Conservation (phyloP, 1,140 invertebrate species). For the Drosophila ananassae region DNA sequence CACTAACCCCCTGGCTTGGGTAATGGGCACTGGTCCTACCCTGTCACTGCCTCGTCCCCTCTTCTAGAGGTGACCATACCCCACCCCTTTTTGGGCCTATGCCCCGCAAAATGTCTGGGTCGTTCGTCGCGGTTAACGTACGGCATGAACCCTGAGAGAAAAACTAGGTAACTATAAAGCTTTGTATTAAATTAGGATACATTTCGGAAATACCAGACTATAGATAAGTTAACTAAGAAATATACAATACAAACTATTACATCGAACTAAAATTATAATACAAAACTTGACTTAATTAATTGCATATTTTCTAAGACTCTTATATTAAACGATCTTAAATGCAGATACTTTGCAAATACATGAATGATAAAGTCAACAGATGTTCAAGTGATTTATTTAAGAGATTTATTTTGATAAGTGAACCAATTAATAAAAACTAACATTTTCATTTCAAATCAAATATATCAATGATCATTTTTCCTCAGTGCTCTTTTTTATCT, state of each 20-base stretch:
- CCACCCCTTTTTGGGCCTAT: slow-evolving; percentile 30
- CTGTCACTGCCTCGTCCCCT: neutral
- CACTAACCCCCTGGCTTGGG: slow-evolving; percentile 34
- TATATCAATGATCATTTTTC: neutral
- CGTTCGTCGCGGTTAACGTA: slow-evolving; percentile 75
- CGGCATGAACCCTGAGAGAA: slow-evolving; percentile 23
- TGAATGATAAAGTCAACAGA: neutral
- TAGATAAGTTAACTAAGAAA: neutral
- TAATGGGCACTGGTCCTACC: neutral
- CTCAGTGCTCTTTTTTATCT: slow-evolving; percentile 55
- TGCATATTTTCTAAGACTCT: neutral
- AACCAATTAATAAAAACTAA: neutral
- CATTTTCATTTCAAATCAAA: neutral
- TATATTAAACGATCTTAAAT: neutral
- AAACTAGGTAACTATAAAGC: neutral
- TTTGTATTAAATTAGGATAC: neutral
- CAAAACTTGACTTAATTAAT: neutral
- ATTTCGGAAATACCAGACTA: neutral
- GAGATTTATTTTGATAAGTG: neutral
- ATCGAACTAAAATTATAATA: neutral
- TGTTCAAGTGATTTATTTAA: neutral
- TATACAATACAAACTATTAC: too few relatives aligned
- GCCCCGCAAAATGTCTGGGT: slow-evolving; percentile 30
- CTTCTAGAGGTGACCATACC: neutral
- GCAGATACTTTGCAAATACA: neutral